A percentile compares a stretch with the other conserved stretches of the same genome.
Evolutionary conservation across 2,888 invertebrate genomes (phyloP).

Genomic region (Thymelicus sylvestris): DNA sequence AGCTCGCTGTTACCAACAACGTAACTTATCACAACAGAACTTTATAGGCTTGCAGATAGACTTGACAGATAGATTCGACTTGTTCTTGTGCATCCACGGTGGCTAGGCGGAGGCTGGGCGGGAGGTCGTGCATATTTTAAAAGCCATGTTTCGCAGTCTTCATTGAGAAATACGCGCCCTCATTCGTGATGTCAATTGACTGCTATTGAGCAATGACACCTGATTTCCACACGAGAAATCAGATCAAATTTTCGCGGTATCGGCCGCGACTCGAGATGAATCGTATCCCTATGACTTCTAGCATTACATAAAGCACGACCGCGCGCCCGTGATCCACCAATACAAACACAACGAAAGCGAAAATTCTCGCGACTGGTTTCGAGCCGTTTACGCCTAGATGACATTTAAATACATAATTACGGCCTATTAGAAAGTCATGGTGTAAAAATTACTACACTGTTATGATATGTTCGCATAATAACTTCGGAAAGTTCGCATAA

Average conservation of each 20-base stretch:
- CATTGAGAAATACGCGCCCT: slow-evolving; percentile 81
- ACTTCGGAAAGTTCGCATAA: neutral
- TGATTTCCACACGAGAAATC: slow-evolving; percentile 77
- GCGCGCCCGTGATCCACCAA: slow-evolving; percentile 49
- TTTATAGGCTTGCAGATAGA: neutral
- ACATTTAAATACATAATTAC: slow-evolving; percentile 57
- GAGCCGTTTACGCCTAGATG: slow-evolving; percentile 47
- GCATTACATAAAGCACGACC: slow-evolving; percentile 54
- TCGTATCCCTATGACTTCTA: slow-evolving; percentile 45
- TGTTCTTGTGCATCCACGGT: slow-evolving; percentile 6
- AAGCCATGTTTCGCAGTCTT: slow-evolving; percentile 80
- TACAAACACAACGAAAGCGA: slow-evolving; percentile 67
- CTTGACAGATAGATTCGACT: neutral
- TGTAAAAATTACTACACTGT: slow-evolving; percentile 50
- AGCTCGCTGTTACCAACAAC: neutral
- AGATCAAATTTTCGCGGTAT: slow-evolving; percentile 66
- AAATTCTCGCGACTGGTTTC: slow-evolving; percentile 57
- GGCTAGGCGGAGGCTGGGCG: slow-evolving; percentile 44
- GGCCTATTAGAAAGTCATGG: slow-evolving; percentile 68
- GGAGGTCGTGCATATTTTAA: slow-evolving; percentile 78
- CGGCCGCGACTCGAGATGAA: slow-evolving; percentile 47
- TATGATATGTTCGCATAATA: slow-evolving; percentile 39
- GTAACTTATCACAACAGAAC: neutral
- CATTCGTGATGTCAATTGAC: slow-evolving; percentile 78
- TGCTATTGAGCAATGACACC: slow-evolving; percentile 77